These are phyloP conservation scores for Mormyrus proboscirostris DNA, from an alignment of 2,797 vertebrate genomes.

Conservation along the genomic window DNA sequence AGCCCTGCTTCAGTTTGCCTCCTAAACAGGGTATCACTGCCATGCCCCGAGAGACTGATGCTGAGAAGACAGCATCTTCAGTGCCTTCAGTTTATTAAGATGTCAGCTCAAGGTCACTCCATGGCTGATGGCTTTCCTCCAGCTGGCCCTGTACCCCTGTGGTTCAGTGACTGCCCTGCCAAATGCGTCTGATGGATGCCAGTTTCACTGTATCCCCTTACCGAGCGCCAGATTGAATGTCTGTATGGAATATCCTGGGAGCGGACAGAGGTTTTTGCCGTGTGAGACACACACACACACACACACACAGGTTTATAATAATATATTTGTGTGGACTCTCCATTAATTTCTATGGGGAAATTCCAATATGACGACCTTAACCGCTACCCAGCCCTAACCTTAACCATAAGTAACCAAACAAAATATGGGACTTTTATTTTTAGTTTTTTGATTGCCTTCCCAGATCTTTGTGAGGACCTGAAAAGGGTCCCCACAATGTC, in stretches of 20 bases:
- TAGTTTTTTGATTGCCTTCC: background rate
- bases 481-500: background rate
- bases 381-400: background rate
- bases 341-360: background rate
- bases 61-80: background rate
- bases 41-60: background rate
- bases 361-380: background rate
- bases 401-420: background rate
- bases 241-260: slow-evolving; percentile 35
- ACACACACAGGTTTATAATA: background rate
- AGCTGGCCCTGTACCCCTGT: slow-evolving; percentile 9
- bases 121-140: slow-evolving; percentile 42
- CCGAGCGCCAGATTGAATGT: slow-evolving; percentile 42
- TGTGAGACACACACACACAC: background rate
- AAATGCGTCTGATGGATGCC: slow-evolving; percentile 34
- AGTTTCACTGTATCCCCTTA: slow-evolving; percentile 49
- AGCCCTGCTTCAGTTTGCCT: background rate
- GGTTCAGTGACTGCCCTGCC: slow-evolving; percentile 32
- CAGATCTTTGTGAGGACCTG: background rate
- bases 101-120: slow-evolving; percentile 16
- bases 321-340: background rate
- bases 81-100: background rate
- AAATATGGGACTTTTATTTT: background rate
- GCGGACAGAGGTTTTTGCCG: slow-evolving; percentile 25
- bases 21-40: background rate